These are phyloP conservation scores for Pyrrhia umbra DNA, from an alignment of 2,888 invertebrate species.

Conservation along the genomic window DNA sequence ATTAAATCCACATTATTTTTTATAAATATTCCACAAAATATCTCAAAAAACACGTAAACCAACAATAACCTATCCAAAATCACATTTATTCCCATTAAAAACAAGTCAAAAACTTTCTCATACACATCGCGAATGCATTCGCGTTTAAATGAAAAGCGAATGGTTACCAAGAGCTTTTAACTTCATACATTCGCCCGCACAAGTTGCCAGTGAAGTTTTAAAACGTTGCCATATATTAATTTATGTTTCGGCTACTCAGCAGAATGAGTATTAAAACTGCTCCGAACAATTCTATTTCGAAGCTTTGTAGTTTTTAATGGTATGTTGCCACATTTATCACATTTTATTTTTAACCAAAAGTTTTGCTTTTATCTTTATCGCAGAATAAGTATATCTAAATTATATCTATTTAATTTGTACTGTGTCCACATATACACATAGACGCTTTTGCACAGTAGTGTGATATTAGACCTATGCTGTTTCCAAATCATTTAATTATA, in stretches of 20 bases:
- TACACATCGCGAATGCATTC: conserved; percentile 36
- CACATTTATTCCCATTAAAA: conserved; percentile 24
- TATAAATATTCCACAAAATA: neutral
- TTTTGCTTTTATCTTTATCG: neutral
- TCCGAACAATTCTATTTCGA: conserved; percentile 18
- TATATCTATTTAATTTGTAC: no score
- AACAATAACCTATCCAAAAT: conserved; percentile 14
- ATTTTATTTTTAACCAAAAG: neutral
- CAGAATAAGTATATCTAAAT: no score
- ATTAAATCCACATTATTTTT: neutral
- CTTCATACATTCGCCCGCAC: conserved; percentile 36
- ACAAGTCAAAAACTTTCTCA: conserved; percentile 32
- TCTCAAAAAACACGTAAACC: neutral
- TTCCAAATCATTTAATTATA: no score
- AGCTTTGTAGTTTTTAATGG: conserved; percentile 20
- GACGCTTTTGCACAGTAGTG: no score
- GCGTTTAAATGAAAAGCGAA: conserved; percentile 52
- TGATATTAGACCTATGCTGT: no score
- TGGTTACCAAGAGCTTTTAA: conserved; percentile 57
- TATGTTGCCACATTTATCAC: conserved; percentile 4
- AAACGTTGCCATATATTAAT: conserved; percentile 53
- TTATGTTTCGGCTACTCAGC: conserved; percentile 48
- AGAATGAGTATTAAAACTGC: conserved; percentile 27
- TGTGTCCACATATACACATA: no score
- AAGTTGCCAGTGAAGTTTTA: conserved; percentile 51